Conservation (phyloP, 2,797 vertebrate species). For the Trichosurus vulpecula region DNA sequence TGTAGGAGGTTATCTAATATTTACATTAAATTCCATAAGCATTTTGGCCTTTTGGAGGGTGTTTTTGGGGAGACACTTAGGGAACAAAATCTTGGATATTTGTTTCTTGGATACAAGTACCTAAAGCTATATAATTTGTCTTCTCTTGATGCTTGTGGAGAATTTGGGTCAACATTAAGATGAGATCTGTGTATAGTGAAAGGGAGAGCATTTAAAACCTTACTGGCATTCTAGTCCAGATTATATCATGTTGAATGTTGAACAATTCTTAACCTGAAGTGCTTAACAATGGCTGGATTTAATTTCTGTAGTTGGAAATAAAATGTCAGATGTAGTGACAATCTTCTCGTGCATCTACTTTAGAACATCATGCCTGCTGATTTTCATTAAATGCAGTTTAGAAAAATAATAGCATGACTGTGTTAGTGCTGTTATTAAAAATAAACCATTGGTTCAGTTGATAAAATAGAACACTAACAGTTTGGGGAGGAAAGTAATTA, state of each 20-base stretch:
- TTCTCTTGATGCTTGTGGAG: not conserved
- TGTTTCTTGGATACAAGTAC: not conserved
- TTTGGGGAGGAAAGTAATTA: not conserved
- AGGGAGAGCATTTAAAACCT: not conserved
- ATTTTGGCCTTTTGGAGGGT: not conserved
- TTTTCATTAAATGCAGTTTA: constrained; percentile 71
- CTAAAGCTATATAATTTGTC: not conserved
- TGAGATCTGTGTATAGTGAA: constrained; percentile 1
- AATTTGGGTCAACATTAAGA: constrained; percentile 5
- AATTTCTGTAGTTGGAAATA: constrained; percentile 45
- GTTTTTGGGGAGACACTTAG: not conserved
- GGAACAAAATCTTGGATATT: constrained; percentile 1
- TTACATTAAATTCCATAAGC: not conserved
- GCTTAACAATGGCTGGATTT: not conserved
- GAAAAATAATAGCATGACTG: constrained; percentile 67
- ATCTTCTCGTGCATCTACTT: constrained; percentile 53
- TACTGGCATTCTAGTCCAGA: constrained; percentile 17
- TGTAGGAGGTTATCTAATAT: not conserved
- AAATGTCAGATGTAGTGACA: constrained; percentile 13
- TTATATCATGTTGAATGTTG: not conserved
- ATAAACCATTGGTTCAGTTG: constrained; percentile 37
- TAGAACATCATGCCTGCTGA: constrained; percentile 68
- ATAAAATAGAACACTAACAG: constrained; percentile 66
- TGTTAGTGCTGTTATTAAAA: constrained; percentile 68
- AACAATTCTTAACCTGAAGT: not conserved